Evolutionary conservation across 2,113 vertebrate species (phyloP).

Genomic region (Helogale parvula): DNA sequence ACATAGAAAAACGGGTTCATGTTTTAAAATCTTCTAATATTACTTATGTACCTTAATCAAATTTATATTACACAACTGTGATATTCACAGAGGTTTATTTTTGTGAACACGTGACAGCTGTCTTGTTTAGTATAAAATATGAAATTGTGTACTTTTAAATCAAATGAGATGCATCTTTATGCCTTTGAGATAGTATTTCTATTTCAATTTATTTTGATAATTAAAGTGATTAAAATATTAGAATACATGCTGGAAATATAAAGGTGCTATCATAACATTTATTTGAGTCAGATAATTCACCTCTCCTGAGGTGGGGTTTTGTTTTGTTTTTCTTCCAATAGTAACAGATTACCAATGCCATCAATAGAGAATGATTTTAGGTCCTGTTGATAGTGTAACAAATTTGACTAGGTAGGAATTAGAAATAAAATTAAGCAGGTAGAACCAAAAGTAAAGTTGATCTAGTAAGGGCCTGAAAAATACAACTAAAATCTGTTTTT

Average conservation of each 20-base stretch:
- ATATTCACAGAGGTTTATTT: not conserved
- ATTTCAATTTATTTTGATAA: not conserved
- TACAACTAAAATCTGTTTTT: not conserved
- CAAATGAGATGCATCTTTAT: not conserved
- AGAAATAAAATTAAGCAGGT: slow-evolving; percentile 40
- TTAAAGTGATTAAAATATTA: slow-evolving; percentile 4
- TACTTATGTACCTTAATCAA: not conserved
- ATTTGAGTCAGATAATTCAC: not conserved
- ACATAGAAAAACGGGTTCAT: not conserved
- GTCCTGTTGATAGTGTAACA: not conserved
- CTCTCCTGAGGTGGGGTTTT: not conserved
- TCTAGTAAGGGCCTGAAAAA: not conserved
- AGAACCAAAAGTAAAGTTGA: slow-evolving; percentile 56
- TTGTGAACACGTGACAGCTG: not conserved
- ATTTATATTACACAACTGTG: not conserved
- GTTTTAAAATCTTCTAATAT: not conserved
- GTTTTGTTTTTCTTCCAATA: not conserved
- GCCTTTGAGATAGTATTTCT: not conserved
- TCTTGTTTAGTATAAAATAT: not conserved
- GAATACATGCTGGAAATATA: not conserved
- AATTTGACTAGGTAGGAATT: slow-evolving; percentile 38
- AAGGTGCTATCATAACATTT: not conserved
- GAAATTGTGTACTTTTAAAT: not conserved
- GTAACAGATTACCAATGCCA: slow-evolving; percentile 55
- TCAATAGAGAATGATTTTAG: slow-evolving; percentile 60